Percentiles rank a stretch among this genome's conserved stretches.
Conservation (phyloP, 2,113 vertebrate species). For the Excalfactoria chinensis region DNA sequence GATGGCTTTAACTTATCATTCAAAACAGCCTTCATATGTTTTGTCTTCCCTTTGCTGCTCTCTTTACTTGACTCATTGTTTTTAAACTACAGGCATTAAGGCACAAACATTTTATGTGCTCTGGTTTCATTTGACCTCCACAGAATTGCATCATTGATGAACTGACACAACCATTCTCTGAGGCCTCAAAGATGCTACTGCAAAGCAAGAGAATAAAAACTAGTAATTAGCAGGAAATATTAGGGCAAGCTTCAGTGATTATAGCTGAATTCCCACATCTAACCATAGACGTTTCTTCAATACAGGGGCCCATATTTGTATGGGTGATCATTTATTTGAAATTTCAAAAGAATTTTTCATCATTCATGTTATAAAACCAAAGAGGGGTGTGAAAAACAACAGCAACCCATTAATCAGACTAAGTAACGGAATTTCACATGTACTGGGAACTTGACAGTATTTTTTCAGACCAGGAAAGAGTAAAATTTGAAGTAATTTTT, state of each 20-base stretch:
- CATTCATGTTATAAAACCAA: not conserved
- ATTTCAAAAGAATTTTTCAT: not conserved
- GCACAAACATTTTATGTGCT: not conserved
- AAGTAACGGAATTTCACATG: not conserved
- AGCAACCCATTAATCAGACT: not conserved
- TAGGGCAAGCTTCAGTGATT: not conserved
- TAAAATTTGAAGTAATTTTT: not conserved
- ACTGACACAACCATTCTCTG: not conserved
- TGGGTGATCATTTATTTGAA: not conserved
- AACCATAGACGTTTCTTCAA: not conserved
- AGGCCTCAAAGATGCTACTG: slow-evolving; percentile 1
- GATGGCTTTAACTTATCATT: not conserved
- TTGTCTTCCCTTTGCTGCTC: not conserved
- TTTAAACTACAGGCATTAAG: not conserved
- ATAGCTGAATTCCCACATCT: not conserved
- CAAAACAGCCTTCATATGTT: not conserved
- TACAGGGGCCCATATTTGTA: not conserved
- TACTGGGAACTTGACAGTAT: not conserved
- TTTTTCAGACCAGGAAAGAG: not conserved
- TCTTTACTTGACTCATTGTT: not conserved
- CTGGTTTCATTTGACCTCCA: slow-evolving; percentile 16
- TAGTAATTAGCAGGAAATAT: not conserved
- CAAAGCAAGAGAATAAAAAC: slow-evolving; percentile 10
- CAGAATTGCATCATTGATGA: not conserved
- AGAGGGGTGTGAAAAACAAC: not conserved